phyloP scores from a whole-genome alignment of 2,113 vertebrate species.

The Tiliqua scincoides region DNA sequence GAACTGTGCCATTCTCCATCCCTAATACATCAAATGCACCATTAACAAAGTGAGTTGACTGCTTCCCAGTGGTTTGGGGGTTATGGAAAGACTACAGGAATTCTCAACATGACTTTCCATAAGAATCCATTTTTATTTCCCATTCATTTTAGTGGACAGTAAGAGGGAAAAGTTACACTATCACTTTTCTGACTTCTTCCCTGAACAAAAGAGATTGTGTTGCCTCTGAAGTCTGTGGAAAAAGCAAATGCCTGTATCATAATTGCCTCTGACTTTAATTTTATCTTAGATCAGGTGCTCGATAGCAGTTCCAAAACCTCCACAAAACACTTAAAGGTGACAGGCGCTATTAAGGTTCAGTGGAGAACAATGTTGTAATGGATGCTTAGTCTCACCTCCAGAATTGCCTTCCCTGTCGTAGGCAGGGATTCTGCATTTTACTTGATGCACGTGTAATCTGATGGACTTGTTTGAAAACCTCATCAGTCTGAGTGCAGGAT shows the following conservation, averaged over 20 bases:
- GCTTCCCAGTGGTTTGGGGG: not conserved
- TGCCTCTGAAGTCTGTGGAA: constrained; percentile 16
- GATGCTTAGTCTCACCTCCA: constrained; percentile 33
- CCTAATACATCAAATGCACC: not conserved
- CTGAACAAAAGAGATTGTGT: constrained; percentile 21
- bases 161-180: not conserved
- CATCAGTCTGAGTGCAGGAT: not conserved
- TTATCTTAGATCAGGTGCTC: constrained; percentile 39
- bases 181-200: not conserved
- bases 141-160: not conserved
- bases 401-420: not conserved
- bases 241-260: constrained; percentile 34
- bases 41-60: not conserved
- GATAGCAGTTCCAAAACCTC: constrained; percentile 26
- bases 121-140: not conserved
- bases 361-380: constrained; percentile 30
- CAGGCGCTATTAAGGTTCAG: constrained; percentile 22
- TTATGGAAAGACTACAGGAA: not conserved
- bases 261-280: constrained; percentile 50
- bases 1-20: not conserved
- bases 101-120: not conserved
- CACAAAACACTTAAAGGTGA: constrained; percentile 29
- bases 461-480: constrained; percentile 3
- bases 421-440: constrained; percentile 21
- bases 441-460: not conserved